Conservation (phyloP, 2,113 vertebrate species). For the Mesoclemmys tuberculata region DNA sequence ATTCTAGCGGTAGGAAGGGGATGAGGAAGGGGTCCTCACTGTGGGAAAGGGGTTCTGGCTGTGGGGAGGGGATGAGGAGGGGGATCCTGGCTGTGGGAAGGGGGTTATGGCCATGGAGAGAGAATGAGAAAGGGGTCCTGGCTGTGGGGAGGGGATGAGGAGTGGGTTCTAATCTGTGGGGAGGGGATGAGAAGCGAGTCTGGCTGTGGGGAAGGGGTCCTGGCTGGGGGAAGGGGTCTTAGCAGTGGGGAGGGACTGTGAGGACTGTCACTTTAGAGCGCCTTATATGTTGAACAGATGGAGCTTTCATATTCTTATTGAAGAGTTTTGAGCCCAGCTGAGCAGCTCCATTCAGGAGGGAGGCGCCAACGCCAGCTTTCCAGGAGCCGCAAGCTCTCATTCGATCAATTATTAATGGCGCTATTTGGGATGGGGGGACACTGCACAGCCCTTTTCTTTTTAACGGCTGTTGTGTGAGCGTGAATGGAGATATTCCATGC, state of each 20-base stretch:
- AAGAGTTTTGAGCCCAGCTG: constrained; percentile 77
- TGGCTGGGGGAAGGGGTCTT: neutral
- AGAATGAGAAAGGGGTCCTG: neutral
- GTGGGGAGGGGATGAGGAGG: neutral
- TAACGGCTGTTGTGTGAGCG: constrained; percentile 51
- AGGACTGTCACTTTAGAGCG: constrained; percentile 51
- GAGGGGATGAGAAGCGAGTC: neutral
- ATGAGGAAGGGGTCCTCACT: neutral
- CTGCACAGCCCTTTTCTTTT: constrained; percentile 27
- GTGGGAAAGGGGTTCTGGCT: neutral
- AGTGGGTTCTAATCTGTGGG: neutral
- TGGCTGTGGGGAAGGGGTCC: neutral
- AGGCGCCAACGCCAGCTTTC: constrained; percentile 74
- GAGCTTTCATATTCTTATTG: constrained; percentile 75
- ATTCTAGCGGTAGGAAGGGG: neutral
- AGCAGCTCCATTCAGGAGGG: constrained; percentile 74
- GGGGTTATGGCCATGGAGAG: neutral
- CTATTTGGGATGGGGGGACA: constrained; percentile 70
- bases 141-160: neutral
- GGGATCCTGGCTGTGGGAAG: rapidly evolving
- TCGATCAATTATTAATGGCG: constrained; percentile 75
- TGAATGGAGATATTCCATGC: neutral
- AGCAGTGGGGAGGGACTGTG: constrained; percentile 18
- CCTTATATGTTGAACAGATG: constrained; percentile 56
- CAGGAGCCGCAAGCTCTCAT: constrained; percentile 76